Conservation (phyloP, 2,888 invertebrate genomes). For the Apodemia duryi region DNA sequence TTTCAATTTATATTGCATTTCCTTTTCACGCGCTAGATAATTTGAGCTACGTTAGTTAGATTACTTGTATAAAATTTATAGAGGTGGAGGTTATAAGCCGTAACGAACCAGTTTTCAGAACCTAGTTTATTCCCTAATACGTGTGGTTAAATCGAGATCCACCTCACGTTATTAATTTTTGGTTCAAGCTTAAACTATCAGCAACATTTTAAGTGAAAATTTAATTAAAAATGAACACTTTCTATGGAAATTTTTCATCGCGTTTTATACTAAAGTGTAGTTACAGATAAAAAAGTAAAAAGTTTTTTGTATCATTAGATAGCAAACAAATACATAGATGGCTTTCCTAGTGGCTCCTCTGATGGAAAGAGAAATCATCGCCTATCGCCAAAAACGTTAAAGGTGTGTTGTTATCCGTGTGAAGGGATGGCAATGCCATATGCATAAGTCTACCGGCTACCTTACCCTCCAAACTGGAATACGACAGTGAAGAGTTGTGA, state of each 20-base stretch:
- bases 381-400: no score
- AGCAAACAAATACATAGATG: no score
- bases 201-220: neutral
- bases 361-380: no score
- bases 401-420: no score
- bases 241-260: neutral
- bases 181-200: neutral
- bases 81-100: conserved; percentile 1
- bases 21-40: neutral
- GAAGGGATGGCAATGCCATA: no score
- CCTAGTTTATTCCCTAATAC: neutral
- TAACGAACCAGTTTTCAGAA: conserved; percentile 5
- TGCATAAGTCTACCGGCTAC: no score
- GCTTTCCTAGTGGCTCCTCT: no score
- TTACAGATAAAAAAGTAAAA: no score
- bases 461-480: no score
- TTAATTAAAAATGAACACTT: neutral
- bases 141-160: conserved; percentile 5
- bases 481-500: no score
- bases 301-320: no score
- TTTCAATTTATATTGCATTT: conserved; percentile 17
- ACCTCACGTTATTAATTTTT: conserved; percentile 9
- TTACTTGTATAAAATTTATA: conserved; percentile 2
- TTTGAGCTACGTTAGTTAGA: neutral
- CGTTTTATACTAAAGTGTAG: no score